Base-by-base conservation (phyloP, 1,140 invertebrate species). In the Ips nitidus region DNA sequence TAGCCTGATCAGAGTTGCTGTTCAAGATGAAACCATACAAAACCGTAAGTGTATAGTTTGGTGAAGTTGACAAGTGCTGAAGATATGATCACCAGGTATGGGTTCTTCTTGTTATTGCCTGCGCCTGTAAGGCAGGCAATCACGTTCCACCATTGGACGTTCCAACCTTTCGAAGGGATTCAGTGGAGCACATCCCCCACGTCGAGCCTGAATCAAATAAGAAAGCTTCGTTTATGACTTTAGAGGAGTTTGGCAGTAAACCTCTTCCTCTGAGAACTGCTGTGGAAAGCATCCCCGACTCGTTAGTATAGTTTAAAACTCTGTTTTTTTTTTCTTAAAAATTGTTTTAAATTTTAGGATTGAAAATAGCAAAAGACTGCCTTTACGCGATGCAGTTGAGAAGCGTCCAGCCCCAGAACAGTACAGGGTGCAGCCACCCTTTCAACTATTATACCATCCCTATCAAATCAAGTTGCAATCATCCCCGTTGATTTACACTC, bases 381-480 rank as follows among this genome's bases (percentile, higher is more conserved):
- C 85, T 2, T 71, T 90, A 39, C 81, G 90, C 75, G 88, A 90
- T 77, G 86, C 89, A 0, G 89, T 91, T 0, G 89, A 91, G 80
- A 86, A 85, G 74, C 81, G 88, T 55, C 84, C 85, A 36, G 76
- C 81, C 2, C 86, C 86, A 5, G 84, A 89, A 72, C 77, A 79
- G 8, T 82, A 83, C 41, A 76, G 85, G 3, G 83, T 84, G 80
- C 83, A 75, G 59, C 64, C 38, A 2, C 5, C 36, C 36, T 6
- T 55, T 63, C 2, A 6, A 3, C 40, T 3, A 47, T 7, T 36
- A 73, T 57, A 47, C 38, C 60, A 60, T 37, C 57, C 66, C 2
- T 43, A 57, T 2, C 41, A 41, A 6, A 7, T 50, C 37, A 3
- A 6, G n/a, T 7, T 67, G 36, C 45, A 56, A 39, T 8, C 52